These are phyloP conservation scores for Cinclus mexicanus DNA, from an alignment of 2,113 vertebrate species.

Conservation along the genomic window DNA sequence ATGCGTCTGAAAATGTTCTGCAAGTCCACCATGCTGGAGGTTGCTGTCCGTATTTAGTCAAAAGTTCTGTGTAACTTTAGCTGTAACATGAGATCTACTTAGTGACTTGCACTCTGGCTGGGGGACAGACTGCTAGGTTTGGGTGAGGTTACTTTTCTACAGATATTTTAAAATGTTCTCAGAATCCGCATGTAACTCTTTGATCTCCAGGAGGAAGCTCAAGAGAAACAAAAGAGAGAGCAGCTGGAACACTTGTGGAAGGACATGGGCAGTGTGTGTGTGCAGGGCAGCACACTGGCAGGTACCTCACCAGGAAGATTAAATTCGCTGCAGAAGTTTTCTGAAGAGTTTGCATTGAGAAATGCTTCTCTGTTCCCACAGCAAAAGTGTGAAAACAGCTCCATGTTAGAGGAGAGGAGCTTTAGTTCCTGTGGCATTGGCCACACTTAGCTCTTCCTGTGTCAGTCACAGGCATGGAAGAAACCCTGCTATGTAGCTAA, in stretches of 20 bases:
- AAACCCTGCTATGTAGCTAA: background rate
- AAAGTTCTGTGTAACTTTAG: background rate
- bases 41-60: background rate
- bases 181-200: background rate
- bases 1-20: background rate
- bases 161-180: background rate
- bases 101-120: background rate
- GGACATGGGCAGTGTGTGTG: constrained; percentile 84
- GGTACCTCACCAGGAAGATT: constrained; percentile 65
- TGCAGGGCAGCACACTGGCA: constrained; percentile 67
- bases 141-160: background rate
- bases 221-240: constrained; percentile 83
- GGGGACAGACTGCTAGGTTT: background rate
- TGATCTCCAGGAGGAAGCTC: constrained; percentile 75
- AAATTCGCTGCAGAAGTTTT: background rate
- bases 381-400: background rate
- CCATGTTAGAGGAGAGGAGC: background rate
- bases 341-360: background rate
- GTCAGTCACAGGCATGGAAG: background rate
- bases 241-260: constrained; percentile 85
- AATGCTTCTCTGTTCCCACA: background rate
- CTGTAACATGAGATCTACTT: background rate
- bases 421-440: background rate
- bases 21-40: background rate
- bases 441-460: background rate